Evolutionary conservation across 2,888 invertebrate genomes (phyloP), one percentile per base, ranked within the genome.

Genomic region (Palloptera scutellata): DNA sequence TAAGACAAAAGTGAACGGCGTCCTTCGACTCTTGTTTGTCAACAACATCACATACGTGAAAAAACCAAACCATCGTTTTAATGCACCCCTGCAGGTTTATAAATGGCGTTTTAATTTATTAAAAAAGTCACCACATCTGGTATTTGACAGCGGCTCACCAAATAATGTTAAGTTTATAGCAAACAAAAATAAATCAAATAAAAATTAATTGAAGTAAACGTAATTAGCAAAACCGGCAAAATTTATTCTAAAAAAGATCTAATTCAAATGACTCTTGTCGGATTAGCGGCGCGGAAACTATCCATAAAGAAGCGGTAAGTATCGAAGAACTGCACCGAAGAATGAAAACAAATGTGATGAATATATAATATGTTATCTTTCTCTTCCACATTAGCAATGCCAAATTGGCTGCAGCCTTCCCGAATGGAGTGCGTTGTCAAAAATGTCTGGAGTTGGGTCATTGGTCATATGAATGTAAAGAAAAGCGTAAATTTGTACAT

Each of bases 361-460:
- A n/a, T 43, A 20, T 57, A 12, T 54, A 3, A 15, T n/a, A 15
- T 52, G 15, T 40, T 2, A 20, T 62, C 51, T 48, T 64, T 17
- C 1, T 15, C 42, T 57, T 42, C n/a, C 63, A 45, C 58, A 19
- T 12, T 76, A 89, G 89, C 75, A 87, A 87, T 78, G 89, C 87
- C 64, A 89, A 89, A 70, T 84, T 90, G 78, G 88, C 89, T 43
- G 87, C 89, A 15, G 88, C 88, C 0, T 91, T 90, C 83, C 92
- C 93, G 1, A 91, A 92, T 83, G 91, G 91, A 12, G 89, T 93
- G 69, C 89, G 93, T 30, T 97, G 97, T 82, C 97, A 97, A 83
- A 97, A 96, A 86, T 97, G 97, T 81, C 86, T 96, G 59, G 93
- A 96, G 84, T 90, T 90, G 79, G 97, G 97, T 0, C 97, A 97